Conservation (phyloP, 2,888 invertebrate species). For the Xanthia togata region DNA sequence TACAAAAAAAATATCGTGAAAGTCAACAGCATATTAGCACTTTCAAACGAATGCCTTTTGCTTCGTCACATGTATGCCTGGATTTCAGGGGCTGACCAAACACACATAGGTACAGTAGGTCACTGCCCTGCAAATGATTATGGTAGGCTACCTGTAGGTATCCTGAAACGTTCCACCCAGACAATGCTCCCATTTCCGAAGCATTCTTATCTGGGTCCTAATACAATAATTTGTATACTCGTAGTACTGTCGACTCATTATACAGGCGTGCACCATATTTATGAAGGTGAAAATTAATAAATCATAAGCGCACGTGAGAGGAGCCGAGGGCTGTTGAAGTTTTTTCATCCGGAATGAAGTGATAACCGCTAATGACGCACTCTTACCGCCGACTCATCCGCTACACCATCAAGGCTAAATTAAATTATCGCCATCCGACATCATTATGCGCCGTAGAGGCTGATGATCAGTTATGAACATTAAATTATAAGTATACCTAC, state of each 20-base stretch:
- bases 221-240: conserved; percentile 22
- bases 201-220: neutral
- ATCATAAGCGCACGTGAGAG: conserved; percentile 88
- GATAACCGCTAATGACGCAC: conserved; percentile 90
- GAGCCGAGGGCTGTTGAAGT: conserved; percentile 87
- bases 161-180: neutral
- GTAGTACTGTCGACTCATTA: conserved; percentile 69
- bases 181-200: neutral
- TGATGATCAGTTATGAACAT: conserved; percentile 27
- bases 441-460: conserved; percentile 55
- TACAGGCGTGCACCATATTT: conserved; percentile 82
- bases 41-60: conserved; percentile 2
- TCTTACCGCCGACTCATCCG: conserved; percentile 85
- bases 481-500: conserved; percentile 10
- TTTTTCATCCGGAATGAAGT: conserved; percentile 91
- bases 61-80: no score
- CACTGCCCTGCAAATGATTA: neutral
- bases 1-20: conserved; percentile 15
- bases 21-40: neutral
- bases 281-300: conserved; percentile 89
- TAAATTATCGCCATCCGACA: conserved; percentile 69
- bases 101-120: no score
- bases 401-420: conserved; percentile 74
- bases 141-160: no score
- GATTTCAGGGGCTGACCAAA: no score